Conservation (phyloP, 2,888 invertebrate genomes). For the Parascotia fuliginaria region DNA sequence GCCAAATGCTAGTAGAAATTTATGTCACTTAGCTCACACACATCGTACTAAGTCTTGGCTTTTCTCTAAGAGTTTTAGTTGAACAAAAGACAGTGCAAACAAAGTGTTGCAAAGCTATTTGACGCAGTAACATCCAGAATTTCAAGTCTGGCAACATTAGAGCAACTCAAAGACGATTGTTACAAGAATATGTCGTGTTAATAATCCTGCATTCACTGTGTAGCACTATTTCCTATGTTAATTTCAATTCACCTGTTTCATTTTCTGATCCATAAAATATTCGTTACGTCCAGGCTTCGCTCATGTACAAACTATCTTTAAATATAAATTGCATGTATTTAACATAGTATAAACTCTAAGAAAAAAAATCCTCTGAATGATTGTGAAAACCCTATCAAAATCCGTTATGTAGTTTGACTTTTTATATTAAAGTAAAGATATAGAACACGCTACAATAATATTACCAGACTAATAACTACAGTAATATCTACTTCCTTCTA, state of each 20-base stretch:
- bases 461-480: background rate
- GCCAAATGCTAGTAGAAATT: no score
- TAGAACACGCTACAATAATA: no score
- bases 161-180: constrained; percentile 6
- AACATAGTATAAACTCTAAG: no score
- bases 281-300: no score
- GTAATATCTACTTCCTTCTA: background rate
- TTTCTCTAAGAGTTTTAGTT: background rate
- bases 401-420: no score
- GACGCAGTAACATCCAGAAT: background rate
- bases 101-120: constrained; percentile 6
- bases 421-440: no score
- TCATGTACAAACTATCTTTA: no score
- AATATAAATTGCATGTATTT: no score
- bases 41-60: background rate
- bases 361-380: no score
- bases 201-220: background rate
- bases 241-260: background rate
- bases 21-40: background rate
- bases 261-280: no score
- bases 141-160: constrained; percentile 1
- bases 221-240: background rate
- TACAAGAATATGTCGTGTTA: constrained; percentile 1
- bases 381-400: no score
- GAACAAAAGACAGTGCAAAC: constrained; percentile 2